Evolutionary conservation across 2,888 invertebrate genomes (phyloP), one percentile per base, ranked within the genome.

Genomic region (Nasonia oneida): DNA sequence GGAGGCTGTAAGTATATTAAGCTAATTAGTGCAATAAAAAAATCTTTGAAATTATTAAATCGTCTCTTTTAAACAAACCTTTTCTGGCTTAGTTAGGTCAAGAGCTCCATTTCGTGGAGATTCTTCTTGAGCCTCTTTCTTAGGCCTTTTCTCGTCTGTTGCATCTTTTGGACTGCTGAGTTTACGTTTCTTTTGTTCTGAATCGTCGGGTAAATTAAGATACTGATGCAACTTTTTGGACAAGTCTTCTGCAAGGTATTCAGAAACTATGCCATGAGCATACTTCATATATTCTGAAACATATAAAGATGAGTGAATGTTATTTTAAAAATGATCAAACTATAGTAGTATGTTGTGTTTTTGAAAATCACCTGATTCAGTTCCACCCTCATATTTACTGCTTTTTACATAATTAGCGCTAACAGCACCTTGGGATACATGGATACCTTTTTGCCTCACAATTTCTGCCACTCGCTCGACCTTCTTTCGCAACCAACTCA

Each of bases 261-360:
- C 97, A 0, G 97, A 96, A 74, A 98, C 94, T 87, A 97, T 96
- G 15, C 97, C 97, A 92, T 96, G 96, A 0, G 97, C 97, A 94
- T 96, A 97, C 90, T 95, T 95, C 71, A 96, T 91, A 91, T 96
- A 96, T 89, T 96, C 96, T 96, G 93, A 47, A 94, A 94, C 81
- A 90, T 39, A 23, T 23, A 61, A 77, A 50, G 5, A 67, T 6
- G 33, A 23, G 6, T 39, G 75, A 47, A 3, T 33, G 29, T 57
- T 18, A 1, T 64, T 8, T 70, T n/a, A 71, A 67, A 61, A 37
- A 78, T 23, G 64, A 18, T 42, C 39, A 83, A 47, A 74, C 50
- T 39, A 79, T 50, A 53, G 73, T 73, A 33, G 23, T 64, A 78
- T 64, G 29, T 23, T 64, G 29, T 29, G 29, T 29, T 42, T 39